phyloP scores from a whole-genome alignment of 2,113 vertebrate species.

The Plestiodon gilberti region DNA sequence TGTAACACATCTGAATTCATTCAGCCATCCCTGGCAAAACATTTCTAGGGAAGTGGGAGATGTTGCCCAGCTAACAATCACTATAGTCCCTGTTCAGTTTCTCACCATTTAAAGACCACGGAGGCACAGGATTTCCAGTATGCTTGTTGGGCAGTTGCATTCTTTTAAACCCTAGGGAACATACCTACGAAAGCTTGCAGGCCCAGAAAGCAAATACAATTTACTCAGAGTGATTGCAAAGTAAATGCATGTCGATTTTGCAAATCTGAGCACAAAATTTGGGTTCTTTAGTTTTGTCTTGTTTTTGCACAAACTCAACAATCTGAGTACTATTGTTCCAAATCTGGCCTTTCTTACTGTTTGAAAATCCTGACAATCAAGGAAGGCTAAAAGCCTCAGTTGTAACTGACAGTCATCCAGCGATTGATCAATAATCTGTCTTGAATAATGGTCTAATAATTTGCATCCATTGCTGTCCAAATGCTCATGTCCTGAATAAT shows the following conservation, averaged over 20 bases:
- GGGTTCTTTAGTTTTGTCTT: not conserved
- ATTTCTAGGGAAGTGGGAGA: no score
- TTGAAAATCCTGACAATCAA: not conserved
- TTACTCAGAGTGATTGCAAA: not conserved
- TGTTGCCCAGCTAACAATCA: no score
- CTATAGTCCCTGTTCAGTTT: no score
- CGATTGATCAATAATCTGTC: not conserved
- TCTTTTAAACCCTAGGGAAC: not conserved
- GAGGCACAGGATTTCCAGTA: no score
- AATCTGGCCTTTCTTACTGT: not conserved
- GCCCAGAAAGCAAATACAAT: not conserved
- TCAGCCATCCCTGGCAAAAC: no score
- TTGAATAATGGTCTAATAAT: conserved; percentile 56
- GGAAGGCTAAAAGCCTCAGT: not conserved
- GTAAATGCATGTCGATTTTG: not conserved
- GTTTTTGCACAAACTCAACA: not conserved
- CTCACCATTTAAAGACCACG: no score
- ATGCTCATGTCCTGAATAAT: conserved; percentile 44
- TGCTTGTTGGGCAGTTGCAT: not conserved
- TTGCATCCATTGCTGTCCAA: conserved; percentile 54
- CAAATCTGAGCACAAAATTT: not conserved
- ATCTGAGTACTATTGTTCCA: not conserved
- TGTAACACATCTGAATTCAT: no score
- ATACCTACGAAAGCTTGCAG: not conserved
- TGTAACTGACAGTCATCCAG: not conserved